Conservation (phyloP, 2,888 invertebrate species). For the Chrysodeixis includens region DNA sequence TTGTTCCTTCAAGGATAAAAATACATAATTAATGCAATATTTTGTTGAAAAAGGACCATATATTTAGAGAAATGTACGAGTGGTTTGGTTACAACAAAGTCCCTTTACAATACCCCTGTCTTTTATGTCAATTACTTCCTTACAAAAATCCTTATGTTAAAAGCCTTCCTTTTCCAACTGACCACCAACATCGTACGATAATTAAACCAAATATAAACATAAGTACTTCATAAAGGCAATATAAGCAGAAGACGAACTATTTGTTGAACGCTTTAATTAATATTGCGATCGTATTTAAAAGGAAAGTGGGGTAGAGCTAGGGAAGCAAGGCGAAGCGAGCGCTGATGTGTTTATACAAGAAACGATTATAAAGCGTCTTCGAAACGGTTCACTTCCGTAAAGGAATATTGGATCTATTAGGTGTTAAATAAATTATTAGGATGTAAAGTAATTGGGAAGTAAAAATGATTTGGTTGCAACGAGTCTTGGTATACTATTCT, state of each 20-base stretch:
- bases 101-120: too few species aligned
- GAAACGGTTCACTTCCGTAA: slow-evolving; percentile 13
- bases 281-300: slow-evolving; percentile 28
- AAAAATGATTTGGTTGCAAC: too few species aligned
- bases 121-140: too few species aligned
- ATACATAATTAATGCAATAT: too few species aligned
- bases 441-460: background rate
- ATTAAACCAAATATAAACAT: background rate
- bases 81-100: too few species aligned
- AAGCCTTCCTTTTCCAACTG: background rate
- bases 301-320: slow-evolving; percentile 9
- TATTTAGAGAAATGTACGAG: too few species aligned
- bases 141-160: too few species aligned
- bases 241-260: slow-evolving; percentile 19
- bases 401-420: slow-evolving; percentile 4
- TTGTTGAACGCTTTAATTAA: slow-evolving; percentile 46
- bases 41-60: too few species aligned
- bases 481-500: too few species aligned
- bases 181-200: background rate
- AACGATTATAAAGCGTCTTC: slow-evolving; percentile 30
- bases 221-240: slow-evolving; percentile 5
- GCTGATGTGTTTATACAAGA: slow-evolving; percentile 40
- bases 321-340: slow-evolving; percentile 20
- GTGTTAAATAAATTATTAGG: slow-evolving; percentile 5
- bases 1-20: too few species aligned